Evolutionary conservation across 1,140 invertebrate genomes (phyloP), one percentile per base, ranked within the genome.

Genomic region (Hyposmocoma kahamanoa): DNA sequence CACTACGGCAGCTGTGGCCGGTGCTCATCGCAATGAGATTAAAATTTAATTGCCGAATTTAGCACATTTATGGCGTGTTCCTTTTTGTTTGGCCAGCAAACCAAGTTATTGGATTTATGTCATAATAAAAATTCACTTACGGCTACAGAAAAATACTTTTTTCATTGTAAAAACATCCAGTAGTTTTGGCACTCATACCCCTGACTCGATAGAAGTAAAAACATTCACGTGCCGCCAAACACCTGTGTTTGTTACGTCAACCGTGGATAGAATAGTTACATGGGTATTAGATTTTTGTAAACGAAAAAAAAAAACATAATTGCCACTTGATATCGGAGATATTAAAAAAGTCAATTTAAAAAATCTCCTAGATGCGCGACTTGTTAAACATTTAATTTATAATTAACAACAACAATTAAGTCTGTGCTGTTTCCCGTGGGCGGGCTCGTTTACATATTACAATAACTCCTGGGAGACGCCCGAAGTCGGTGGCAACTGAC

Each of bases 401-500:
- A 26, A 50, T 58, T 53, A 50, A 58, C 50, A 50, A 42, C 39
- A 36, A 47, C 55, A 53, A 51, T 56, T 46, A 56, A 56, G 42
- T 43, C 42, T 21, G 17, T 22, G 34, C 59, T 48, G 56, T 59
- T 66, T 74, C 62, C 51, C 53, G 56, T 53, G 50, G 51, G 60
- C 53, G 56, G 50, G 44, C 59, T 71, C 64, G 70, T 74, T 77
- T 72, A 70, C 73, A 73, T 75, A 75, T 78, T 69, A 78, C 71
- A 72, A 74, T 77, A 77, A 77, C 67, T 69, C 58, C 53, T 54
- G 53, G n/a, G n/a, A 39, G 53, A 26, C 44, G 64, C 48, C 60
- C 64, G 66, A 65, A 77, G 77, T 56, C 62, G 59, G 57, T 79
- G 77, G 79, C 77, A 79, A 58, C 59, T 79, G 77, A 81, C 77